Evolutionary conservation across 2,797 vertebrate genomes (phyloP).

Genomic region (Gallinago nigripennis): DNA sequence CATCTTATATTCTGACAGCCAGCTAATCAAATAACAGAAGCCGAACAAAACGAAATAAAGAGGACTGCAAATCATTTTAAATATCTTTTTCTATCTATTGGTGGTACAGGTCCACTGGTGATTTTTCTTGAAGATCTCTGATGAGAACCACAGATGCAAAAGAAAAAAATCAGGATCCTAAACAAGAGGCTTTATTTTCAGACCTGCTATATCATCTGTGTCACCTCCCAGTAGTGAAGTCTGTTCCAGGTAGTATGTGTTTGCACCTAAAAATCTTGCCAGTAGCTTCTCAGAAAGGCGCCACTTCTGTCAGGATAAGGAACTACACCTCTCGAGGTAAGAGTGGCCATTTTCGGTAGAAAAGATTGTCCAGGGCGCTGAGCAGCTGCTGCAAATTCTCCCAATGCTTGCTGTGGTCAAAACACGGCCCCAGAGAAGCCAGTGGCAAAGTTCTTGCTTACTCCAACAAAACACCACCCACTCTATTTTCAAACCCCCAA

Average conservation of each 20-base stretch:
- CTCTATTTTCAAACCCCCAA: background rate
- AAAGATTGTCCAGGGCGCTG: background rate
- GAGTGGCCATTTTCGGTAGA: background rate
- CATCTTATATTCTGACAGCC: slow-evolving; percentile 1
- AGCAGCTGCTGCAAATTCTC: background rate
- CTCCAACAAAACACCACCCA: background rate
- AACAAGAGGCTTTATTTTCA: background rate
- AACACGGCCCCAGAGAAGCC: background rate
- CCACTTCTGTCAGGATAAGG: background rate
- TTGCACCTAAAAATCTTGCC: background rate
- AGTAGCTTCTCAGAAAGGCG: background rate
- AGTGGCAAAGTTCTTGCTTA: background rate
- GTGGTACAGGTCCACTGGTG: fast-evolving
- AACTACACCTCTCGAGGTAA: background rate
- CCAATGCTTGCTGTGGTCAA: fast-evolving
- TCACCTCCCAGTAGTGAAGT: fast-evolving
- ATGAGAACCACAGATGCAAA: background rate
- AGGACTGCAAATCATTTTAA: background rate
- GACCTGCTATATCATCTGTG: background rate
- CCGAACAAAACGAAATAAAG: background rate
- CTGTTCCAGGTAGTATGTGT: background rate
- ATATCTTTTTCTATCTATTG: background rate
- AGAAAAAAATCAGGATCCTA: background rate
- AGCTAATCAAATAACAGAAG: slow-evolving; percentile 10
- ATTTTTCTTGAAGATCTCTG: background rate